Base-by-base conservation (phyloP, 2,888 invertebrate genomes). In the Palloptera scutellata region DNA sequence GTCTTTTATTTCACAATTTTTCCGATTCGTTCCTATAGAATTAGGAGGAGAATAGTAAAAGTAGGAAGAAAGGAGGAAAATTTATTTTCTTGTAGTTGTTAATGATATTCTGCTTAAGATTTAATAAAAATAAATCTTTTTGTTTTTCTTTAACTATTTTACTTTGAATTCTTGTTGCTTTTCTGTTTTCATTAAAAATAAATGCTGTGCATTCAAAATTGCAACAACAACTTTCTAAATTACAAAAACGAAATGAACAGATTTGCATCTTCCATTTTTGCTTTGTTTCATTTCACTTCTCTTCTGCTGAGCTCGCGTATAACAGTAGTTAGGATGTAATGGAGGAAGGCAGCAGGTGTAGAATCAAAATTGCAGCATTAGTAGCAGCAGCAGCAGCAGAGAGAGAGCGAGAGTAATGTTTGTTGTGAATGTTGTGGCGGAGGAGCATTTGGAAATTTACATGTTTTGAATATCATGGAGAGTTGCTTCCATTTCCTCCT, bases 381-480 rank as follows among this genome's bases (percentile, higher is more conserved):
- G 53, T 6, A 17, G 53, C 17, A 17, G 53, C 53, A 17, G 19
- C 52, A 15, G 12, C 12, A 15, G 17, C 53, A 53, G 15, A 53
- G 41, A 64, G 51, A 42, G 52, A 45, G 59, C 51, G 52, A 59
- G 52, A 64, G 43, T 66, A 48, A 15, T 54, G 61, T 53, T 53
- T n/a, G 20, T 45, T 52, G 60, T 66, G 66, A 53, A 45, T 52
- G 66, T 61, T 52, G 61, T 54, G 53, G 66, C 54, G 64, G 59
- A 52, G 64, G 51, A 30, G 52, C 9, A 43, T 40, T 40, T 30
- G 30, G 10, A 45, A 60, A 76, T 74, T 91, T 94, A 97, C 95
- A 97, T 97, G 88, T 96, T 96, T 90, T 97, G 97, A 88, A 98
- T 95, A 89, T 98, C 98, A 91, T 96, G 95, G 89, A 98, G 92